Conservation (phyloP, 2,888 invertebrate species). For the Drosophila macrospina region DNA sequence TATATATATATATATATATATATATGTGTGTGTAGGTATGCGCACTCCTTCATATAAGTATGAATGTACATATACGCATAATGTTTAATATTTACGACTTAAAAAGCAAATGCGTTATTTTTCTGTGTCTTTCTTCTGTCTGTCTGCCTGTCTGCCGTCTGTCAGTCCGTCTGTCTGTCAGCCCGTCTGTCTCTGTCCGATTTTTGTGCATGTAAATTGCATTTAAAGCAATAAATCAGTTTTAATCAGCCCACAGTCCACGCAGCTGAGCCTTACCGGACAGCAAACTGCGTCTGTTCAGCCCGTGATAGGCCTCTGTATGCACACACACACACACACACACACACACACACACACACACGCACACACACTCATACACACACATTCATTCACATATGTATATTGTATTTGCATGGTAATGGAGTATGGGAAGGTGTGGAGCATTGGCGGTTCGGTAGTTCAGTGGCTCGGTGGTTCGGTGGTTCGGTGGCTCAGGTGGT, state of each 20-base stretch:
- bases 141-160: constrained; percentile 3
- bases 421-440: background rate
- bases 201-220: constrained; percentile 77
- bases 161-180: background rate
- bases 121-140: constrained; percentile 31
- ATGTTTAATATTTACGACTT: constrained; percentile 55
- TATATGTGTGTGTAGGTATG: background rate
- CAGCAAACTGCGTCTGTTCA: constrained; percentile 45
- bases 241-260: constrained; percentile 71
- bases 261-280: constrained; percentile 63
- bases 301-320: constrained; percentile 56
- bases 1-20: background rate
- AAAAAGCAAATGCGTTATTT: constrained; percentile 49
- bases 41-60: constrained; percentile 1
- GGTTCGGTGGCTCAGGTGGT: constrained; percentile 33
- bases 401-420: constrained; percentile 22
- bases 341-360: background rate
- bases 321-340: constrained; percentile 16
- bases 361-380: constrained; percentile 5
- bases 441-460: constrained; percentile 2
- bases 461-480: constrained; percentile 30
- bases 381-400: background rate
- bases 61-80: constrained; percentile 17
- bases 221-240: constrained; percentile 80
- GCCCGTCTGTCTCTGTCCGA: constrained; percentile 25